These are phyloP conservation scores for Prietella phreatophila DNA, from an alignment of 2,113 vertebrate species.

Conservation along the genomic window DNA sequence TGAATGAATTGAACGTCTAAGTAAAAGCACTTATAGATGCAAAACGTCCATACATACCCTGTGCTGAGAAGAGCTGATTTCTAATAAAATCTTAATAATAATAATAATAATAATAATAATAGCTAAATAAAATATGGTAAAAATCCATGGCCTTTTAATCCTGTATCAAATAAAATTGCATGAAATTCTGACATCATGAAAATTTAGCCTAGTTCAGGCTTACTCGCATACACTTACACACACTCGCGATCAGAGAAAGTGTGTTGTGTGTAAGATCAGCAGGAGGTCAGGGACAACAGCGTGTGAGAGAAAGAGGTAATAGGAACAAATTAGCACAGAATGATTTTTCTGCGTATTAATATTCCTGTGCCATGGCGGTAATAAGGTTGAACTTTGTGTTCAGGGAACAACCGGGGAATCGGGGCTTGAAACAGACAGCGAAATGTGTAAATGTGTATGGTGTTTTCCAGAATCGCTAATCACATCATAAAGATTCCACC, in stretches of 20 bases:
- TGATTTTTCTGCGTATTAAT: constrained; percentile 22
- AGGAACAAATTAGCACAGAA: constrained; percentile 13
- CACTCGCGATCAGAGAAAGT: neutral
- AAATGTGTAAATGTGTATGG: neutral
- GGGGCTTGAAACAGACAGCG: neutral
- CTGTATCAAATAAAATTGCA: neutral
- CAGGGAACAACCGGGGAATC: neutral
- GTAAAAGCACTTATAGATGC: neutral
- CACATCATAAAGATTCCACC: neutral
- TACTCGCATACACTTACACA: neutral
- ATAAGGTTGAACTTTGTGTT: neutral
- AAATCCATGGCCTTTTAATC: neutral
- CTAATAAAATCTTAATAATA: no score
- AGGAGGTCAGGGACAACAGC: constrained; percentile 5
- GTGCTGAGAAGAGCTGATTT: no score
- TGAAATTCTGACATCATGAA: neutral
- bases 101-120: no score
- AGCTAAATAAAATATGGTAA: neutral
- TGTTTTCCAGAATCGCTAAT: neutral
- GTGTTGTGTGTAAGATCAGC: constrained; percentile 3
- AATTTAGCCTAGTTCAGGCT: neutral
- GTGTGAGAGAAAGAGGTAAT: neutral
- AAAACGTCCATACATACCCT: neutral
- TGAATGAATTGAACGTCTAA: no score
- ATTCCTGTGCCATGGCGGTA: constrained; percentile 18